A percentile compares a stretch with the other conserved stretches of the same genome.
These are phyloP conservation scores for Gobio occitaniae DNA, from an alignment of 2,797 vertebrate species.

Conservation along the genomic window DNA sequence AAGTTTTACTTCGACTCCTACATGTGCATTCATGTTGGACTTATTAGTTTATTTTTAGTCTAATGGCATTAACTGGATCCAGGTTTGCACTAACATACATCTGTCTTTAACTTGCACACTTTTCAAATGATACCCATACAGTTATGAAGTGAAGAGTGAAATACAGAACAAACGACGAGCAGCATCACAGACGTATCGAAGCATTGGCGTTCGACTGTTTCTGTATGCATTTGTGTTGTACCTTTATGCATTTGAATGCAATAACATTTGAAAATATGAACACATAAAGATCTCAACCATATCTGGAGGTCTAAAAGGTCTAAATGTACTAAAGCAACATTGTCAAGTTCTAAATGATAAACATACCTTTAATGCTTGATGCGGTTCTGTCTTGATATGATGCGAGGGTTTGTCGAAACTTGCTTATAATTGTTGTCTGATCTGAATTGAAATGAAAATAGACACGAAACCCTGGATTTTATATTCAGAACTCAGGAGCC, in stretches of 20 bases:
- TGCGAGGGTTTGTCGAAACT: not conserved
- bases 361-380: constrained; percentile 6
- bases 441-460: not conserved
- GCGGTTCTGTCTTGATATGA: constrained; percentile 15
- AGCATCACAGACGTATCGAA: not conserved
- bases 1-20: not conserved
- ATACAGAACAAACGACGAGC: not conserved
- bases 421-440: not conserved
- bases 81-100: constrained; percentile 19
- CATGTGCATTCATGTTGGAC: not conserved
- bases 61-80: not conserved
- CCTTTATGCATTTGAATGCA: constrained; percentile 33
- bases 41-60: not conserved
- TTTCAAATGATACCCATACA: not conserved
- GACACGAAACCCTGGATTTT: not conserved
- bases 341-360: constrained; percentile 21
- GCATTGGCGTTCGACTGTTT: constrained; percentile 38
- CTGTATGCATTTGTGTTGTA: constrained; percentile 8
- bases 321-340: not conserved
- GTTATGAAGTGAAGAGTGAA: not conserved
- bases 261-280: constrained; percentile 6
- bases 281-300: not conserved
- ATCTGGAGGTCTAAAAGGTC: constrained; percentile 14
- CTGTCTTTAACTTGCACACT: not conserved
- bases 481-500: not conserved